phyloP scores from a whole-genome alignment of 2,113 vertebrate species.

The Pedetes capensis region DNA sequence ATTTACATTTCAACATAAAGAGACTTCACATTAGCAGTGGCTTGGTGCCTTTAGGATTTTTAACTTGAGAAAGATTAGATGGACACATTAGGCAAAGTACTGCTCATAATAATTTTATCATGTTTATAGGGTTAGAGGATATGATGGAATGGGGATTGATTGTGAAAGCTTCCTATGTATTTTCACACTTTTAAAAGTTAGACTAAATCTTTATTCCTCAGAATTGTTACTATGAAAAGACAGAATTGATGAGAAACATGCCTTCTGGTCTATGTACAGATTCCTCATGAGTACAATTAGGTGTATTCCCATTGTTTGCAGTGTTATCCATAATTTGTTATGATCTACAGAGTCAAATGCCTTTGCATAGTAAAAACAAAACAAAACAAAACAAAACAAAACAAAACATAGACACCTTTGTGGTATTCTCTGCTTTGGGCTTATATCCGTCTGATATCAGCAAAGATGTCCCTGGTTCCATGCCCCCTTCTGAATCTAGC shows the following conservation, averaged over 20 bases:
- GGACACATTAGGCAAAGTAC: not conserved
- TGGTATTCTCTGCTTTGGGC: no score
- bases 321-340: no score
- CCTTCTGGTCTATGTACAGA: not conserved
- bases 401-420: not conserved
- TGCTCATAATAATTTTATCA: not conserved
- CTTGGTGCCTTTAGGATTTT: not conserved
- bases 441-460: no score
- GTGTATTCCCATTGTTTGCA: no score
- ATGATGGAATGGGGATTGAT: not conserved
- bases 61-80: not conserved
- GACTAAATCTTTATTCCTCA: not conserved
- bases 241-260: not conserved
- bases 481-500: no score
- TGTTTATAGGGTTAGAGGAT: not conserved
- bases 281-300: no score
- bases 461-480: no score
- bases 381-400: not conserved
- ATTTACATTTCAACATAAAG: not conserved
- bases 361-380: no score
- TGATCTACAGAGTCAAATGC: no score
- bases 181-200: slow-evolving; percentile 12
- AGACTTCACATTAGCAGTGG: not conserved
- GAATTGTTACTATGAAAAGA: not conserved
- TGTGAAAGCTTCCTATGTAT: not conserved